Percentiles rank a stretch among this genome's conserved stretches.
Evolutionary conservation across 2,888 invertebrate species (phyloP).

Genomic region (Acleris sparsana): DNA sequence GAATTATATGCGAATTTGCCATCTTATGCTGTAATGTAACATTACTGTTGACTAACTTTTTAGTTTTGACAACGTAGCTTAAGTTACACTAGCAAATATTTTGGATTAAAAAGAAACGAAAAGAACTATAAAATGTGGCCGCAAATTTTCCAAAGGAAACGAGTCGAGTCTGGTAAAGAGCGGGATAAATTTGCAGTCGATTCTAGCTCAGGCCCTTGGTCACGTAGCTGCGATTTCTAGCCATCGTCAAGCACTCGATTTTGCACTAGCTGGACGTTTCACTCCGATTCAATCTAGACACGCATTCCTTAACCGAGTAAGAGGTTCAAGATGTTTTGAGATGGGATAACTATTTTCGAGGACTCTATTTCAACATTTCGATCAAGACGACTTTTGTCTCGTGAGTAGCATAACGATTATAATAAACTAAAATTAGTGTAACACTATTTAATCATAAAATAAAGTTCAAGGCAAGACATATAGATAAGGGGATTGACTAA

Average conservation of each 20-base stretch:
- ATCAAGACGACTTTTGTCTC: not conserved
- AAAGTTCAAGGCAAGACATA: too few species aligned
- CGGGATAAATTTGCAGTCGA: conserved; percentile 15
- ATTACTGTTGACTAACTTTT: too few species aligned
- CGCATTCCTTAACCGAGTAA: conserved; percentile 36
- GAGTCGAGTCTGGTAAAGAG: not conserved
- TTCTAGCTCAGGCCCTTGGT: conserved; percentile 17
- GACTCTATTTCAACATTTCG: too few species aligned
- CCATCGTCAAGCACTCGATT: conserved; percentile 47
- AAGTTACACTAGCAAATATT: not conserved
- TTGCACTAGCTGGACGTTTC: conserved; percentile 44
- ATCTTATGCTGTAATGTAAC: too few species aligned
- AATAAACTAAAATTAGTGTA: too few species aligned
- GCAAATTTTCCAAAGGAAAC: not conserved
- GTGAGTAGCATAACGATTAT: too few species aligned
- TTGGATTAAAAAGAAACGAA: not conserved
- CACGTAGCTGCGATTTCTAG: conserved; percentile 48
- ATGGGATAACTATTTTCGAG: too few species aligned
- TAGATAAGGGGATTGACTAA: too few species aligned
- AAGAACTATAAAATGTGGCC: not conserved
- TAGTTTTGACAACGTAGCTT: too few species aligned
- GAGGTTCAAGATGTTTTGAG: not conserved
- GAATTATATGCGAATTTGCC: too few species aligned
- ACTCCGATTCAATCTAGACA: conserved; percentile 47
- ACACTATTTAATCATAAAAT: not conserved